Evolutionary conservation across 92 coral and sea anemone species (phyloP), one percentile per base, ranked within the genome.

Genomic region (Paramuricea clavata): DNA sequence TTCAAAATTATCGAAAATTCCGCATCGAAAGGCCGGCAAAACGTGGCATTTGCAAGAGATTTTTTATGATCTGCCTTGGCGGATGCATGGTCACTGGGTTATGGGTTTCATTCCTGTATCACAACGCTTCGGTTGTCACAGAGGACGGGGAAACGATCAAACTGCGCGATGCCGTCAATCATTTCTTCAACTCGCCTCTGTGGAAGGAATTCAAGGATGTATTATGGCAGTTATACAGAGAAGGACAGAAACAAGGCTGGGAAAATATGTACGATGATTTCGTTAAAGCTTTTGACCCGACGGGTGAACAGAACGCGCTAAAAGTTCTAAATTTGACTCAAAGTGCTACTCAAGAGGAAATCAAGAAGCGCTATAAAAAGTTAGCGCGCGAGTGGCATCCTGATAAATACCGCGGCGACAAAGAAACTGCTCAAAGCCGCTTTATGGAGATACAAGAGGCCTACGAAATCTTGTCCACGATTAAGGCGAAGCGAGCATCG

Each of bases 61-160:
- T 94, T 28, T 93, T 95, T 30, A 74, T 85, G 49, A 77, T 97
- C n/a, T 91, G 90, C 27, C 42, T 97, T 27, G 99, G 97, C 6
- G 98, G 86, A 15, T 49, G 92, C 35, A 69, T 95, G 42, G 88
- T 97, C 23, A 87, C 93, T 88, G 87, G 82, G 19, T 72, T 97
- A 0, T 97, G 99, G 99, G 88, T 92, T n/a, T 94, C 98, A 26
- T 97, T 97, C 94, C 87, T 97, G 41, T 94, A 94, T 44, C 94
- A 93, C 52, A 97, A 97, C 82, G 99, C 99, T 54, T 90, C 92
- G 86, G 97, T 97, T 8, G 92, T 95, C 12, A 97, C 99, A 6
- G 99, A 97, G 41, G 99, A 97, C 75, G 99, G 99, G 0, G 99
- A 97, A 85, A 97, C 98, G 6, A 94, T 97, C 41, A 97, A 97